Evolutionary conservation across 2,888 invertebrate genomes (phyloP), one percentile per base, ranked within the genome.

Genomic region (Blastobasis adustella): DNA sequence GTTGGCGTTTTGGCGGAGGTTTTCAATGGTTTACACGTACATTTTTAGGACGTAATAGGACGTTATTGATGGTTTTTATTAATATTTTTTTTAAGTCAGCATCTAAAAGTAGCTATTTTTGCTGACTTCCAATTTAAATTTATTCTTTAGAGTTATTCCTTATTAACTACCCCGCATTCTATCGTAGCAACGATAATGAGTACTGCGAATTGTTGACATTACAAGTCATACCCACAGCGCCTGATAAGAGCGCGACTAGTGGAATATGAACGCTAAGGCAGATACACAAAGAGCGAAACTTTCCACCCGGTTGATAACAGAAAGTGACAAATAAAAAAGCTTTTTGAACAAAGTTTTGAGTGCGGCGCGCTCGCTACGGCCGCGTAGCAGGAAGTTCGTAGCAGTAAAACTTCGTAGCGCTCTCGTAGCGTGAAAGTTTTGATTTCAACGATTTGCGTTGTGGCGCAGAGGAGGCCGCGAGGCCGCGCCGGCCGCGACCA

Each of bases 381-480:
- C 67, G 76, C 85, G 88, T 88, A 87, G 87, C 86, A 86, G 88
- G 87, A 88, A 88, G 87, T 87, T 87, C 80, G 88, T 88, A 88
- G 87, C 86, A 76, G 83, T 85, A 84, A 87, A 88, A 88, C 87
- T 87, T 87, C 84, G 88, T 88, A 88, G 86, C 86, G 84, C 79
- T 82, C 80, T 78, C 84, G 87, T 85, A 86, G 87, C 86, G 88
- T 85, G 88, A 88, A 88, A 88, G 87, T 88, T 87, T 87, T 88
- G 87, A 88, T 87, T 88, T 86, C 88, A 85, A 88, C 87, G 86
- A 88, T 87, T 87, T 87, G 86, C 80, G 83, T 85, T 86, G 84
- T 78, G 82, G 85, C 73, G 74, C 77, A 79, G 76, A 78, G 80
- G 82, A 80, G 82, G 79, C 83, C 80, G 80, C 75, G 79, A 82